Evolutionary conservation across 1,140 invertebrate genomes (phyloP).

Genomic region (Lasioglossum baleicum): DNA sequence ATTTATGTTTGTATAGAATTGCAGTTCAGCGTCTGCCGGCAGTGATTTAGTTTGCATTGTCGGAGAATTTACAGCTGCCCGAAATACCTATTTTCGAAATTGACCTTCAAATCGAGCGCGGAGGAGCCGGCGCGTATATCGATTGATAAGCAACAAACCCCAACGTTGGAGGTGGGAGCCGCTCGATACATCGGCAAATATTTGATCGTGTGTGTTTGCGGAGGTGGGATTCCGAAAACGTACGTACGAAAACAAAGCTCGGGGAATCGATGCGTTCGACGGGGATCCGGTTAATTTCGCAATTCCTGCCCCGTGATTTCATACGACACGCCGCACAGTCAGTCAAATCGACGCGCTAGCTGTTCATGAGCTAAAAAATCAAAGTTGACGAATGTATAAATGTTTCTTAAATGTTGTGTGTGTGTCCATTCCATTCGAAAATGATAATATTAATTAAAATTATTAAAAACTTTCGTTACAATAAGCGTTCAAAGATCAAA

Average conservation of each 20-base stretch:
- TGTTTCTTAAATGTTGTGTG: too few relatives aligned
- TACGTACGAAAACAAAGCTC: constrained; percentile 13
- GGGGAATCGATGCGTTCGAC: not conserved
- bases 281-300: not conserved
- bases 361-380: too few relatives aligned
- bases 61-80: constrained; percentile 35
- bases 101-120: constrained; percentile 29
- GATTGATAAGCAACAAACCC: constrained; percentile 18
- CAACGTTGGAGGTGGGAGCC: not conserved
- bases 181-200: constrained; percentile 3
- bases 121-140: not conserved
- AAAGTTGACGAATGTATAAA: too few relatives aligned
- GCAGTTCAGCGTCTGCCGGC: constrained; percentile 37
- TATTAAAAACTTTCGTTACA: too few relatives aligned
- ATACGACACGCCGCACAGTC: too few relatives aligned
- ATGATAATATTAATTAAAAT: too few relatives aligned
- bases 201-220: constrained; percentile 2
- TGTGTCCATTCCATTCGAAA: too few relatives aligned
- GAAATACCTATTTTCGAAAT: constrained; percentile 27
- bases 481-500: too few relatives aligned
- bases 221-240: constrained; percentile 6
- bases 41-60: constrained; percentile 46
- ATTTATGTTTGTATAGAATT: constrained; percentile 51
- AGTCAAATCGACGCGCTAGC: too few relatives aligned
- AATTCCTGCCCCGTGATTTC: not conserved